phyloP scores from a whole-genome alignment of 2,113 vertebrate species.

The Jaculus jaculus region DNA sequence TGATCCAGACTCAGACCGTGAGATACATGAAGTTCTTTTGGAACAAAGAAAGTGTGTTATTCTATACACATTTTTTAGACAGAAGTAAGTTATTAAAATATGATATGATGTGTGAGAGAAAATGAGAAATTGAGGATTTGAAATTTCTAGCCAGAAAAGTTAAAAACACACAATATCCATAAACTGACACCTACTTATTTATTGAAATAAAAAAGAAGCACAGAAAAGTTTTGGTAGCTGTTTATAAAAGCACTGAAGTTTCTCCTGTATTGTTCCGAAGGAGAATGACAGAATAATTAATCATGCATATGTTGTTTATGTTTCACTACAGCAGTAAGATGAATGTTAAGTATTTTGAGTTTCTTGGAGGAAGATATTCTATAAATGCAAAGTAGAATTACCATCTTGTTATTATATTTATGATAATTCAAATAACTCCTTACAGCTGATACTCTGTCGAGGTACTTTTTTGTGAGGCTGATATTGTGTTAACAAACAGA shows the following conservation, averaged over 20 bases:
- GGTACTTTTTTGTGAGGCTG: not conserved
- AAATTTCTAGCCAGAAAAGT: not conserved
- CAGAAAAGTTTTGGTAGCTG: not conserved
- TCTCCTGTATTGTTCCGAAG: not conserved
- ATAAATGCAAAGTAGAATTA: conserved; percentile 19
- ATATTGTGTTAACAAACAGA: not conserved
- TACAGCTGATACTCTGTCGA: not conserved
- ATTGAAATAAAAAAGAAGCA: not conserved
- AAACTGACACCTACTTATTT: not conserved
- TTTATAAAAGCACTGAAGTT: not conserved
- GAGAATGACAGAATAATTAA: not conserved
- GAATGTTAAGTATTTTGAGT: not conserved
- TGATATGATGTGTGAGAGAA: not conserved
- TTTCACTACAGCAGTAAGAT: not conserved
- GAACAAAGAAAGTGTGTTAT: not conserved
- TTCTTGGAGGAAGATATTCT: not conserved
- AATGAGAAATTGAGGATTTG: not conserved
- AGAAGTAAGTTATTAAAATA: not conserved
- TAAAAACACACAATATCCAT: not conserved
- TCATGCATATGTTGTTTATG: not conserved
- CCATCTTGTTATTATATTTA: not conserved
- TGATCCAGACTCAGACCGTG: not conserved
- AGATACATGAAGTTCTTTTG: not conserved
- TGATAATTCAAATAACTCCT: not conserved
- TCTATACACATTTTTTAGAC: not conserved